phyloP scores from a whole-genome alignment of 2,888 invertebrate species.

The Sminthurinus aureus region DNA sequence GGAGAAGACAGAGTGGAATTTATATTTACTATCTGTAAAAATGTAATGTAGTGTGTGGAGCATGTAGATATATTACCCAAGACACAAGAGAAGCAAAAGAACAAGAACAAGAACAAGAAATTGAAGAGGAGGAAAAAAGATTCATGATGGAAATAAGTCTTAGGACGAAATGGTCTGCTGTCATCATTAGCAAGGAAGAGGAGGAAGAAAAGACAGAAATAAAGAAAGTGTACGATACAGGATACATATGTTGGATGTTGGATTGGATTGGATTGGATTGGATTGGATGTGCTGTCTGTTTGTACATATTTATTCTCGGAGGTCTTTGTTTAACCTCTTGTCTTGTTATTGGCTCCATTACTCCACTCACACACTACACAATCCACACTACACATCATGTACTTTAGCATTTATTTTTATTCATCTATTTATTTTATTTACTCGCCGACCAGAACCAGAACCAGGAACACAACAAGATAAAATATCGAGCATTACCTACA shows the following conservation, averaged over 20 bases:
- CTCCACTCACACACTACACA: conserved; percentile 6
- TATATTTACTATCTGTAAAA: no score
- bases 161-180: conserved; percentile 31
- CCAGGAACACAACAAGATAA: no score
- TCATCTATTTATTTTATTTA: neutral
- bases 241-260: no score
- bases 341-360: conserved; percentile 14
- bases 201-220: no score
- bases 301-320: no score
- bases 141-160: conserved; percentile 37
- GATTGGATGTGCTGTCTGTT: no score
- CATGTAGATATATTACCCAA: neutral
- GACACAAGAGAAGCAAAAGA: neutral
- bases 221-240: no score
- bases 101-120: neutral
- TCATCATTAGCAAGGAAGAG: conserved; percentile 37
- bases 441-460: no score
- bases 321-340: neutral
- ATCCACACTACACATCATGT: neutral
- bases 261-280: no score
- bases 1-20: conserved; percentile 8
- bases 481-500: no score
- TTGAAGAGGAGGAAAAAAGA: conserved; percentile 18
- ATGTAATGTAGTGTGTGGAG: neutral
- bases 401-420: neutral